Percentiles rank a stretch among this genome's conserved stretches.
Evolutionary conservation across 2,113 vertebrate genomes (phyloP).

Genomic region (Stomatorhinus ivindoensis): DNA sequence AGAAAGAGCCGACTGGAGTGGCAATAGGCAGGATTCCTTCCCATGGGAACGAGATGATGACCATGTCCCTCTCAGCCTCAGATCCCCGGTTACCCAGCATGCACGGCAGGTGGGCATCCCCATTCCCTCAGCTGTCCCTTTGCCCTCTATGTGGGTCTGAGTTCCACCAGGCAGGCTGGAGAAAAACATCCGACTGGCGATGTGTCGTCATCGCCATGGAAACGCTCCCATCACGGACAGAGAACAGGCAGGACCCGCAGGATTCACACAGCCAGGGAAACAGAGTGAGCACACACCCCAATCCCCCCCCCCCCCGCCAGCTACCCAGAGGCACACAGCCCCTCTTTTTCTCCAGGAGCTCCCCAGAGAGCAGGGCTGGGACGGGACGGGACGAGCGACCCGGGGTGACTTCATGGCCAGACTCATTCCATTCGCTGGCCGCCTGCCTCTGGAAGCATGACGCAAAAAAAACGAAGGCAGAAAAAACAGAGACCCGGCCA

Average conservation of each 20-base stretch:
- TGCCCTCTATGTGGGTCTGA: background rate
- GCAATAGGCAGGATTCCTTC: background rate
- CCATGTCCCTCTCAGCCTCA: background rate
- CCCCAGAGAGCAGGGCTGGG: background rate
- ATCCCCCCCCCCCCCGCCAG: background rate
- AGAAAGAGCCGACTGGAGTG: background rate
- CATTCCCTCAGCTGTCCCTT: background rate
- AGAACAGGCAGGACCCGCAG: background rate
- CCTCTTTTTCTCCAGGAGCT: background rate
- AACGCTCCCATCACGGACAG: background rate
- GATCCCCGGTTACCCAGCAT: background rate
- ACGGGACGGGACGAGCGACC: background rate
- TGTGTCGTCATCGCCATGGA: background rate
- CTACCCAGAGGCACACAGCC: background rate
- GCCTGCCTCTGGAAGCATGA: background rate
- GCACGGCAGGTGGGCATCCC: background rate
- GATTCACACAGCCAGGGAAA: background rate
- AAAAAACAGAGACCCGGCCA: constrained; percentile 44
- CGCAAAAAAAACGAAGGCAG: background rate
- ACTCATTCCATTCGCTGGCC: background rate
- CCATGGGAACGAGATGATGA: background rate
- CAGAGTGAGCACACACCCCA: background rate
- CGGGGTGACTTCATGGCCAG: background rate
- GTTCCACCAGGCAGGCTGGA: background rate
- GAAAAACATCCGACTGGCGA: background rate